Evolutionary conservation across 2,797 vertebrate species (phyloP), one percentile per base, ranked within the genome.

Genomic region (Epinephelus awoara): DNA sequence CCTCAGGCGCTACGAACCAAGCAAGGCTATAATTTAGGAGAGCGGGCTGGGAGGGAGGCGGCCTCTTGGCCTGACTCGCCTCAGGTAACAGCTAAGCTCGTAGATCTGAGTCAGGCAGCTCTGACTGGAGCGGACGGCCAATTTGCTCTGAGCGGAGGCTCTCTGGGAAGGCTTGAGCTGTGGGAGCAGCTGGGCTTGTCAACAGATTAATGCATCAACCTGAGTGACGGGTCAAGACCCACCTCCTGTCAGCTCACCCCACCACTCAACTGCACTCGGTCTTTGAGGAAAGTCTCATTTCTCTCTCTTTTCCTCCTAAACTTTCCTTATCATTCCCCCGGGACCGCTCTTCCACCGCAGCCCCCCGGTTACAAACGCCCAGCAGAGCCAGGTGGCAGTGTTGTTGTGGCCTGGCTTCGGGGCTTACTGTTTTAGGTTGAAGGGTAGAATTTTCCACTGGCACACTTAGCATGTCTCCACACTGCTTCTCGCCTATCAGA

Each of bases 201-300:
- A 90, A 83, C 89, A 91, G 90, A 93, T 94, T 89, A 94, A 94
- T 93, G 91, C 87, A 93, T 95, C 94, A 95, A 87, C 82, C 82
- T 88, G 91, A 94, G 57, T 92, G 93, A 93, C 88, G 67, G 83
- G 86, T 88, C 86, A 75, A 79, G 79, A 85, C 83, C 78, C 86
- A 83, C 89, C 85, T 89, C 85, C 73, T 81, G 80, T 87, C 89
- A 56, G 79, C 88, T 71, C 71, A 17, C 58, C 67, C 79, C 67
- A 46, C 75, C 56, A 54, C 63, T 82, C 85, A 42, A 42, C 65
- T 66, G 34, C 7, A 1, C 34, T 34, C 7, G 6, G 34, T 34
- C 34, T 34, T 34, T 34, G 63, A 73, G 68, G 72, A 75, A 75
- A 75, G 63, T 77, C 73, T 50, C 76, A 65, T 54, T 85, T 84